Conservation (phyloP, 2,888 invertebrate species). For the Amitus sp. region DNA sequence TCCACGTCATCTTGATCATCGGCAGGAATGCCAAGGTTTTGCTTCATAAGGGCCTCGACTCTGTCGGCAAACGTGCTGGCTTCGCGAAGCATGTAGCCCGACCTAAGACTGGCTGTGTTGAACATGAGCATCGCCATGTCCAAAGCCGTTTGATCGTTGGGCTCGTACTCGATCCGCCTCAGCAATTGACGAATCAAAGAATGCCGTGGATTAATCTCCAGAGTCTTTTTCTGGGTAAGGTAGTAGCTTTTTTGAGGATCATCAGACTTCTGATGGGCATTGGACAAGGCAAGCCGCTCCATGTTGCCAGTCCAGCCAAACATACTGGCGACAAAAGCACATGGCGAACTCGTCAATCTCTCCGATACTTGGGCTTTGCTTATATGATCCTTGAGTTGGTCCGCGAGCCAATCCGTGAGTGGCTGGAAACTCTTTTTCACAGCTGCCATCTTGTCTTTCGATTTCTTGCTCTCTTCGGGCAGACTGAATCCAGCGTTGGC, state of each 20-base stretch:
- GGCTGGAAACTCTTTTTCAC: conserved; percentile 86
- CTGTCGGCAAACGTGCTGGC: conserved; percentile 88
- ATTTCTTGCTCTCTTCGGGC: conserved; percentile 73
- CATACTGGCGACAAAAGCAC: conserved; percentile 94
- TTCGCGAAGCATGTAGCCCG: conserved; percentile 92
- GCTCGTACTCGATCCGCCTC: conserved; percentile 81
- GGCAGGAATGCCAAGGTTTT: conserved; percentile 79
- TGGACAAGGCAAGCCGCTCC: conserved; percentile 92
- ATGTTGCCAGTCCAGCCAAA: conserved; percentile 99
- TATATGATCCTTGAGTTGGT: conserved; percentile 81
- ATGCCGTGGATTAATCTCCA: conserved; percentile 98
- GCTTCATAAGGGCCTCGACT: conserved; percentile 90
- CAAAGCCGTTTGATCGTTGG: conserved; percentile 80
- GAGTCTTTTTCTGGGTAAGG: conserved; percentile 92
- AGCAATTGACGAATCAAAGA: conserved; percentile 93
- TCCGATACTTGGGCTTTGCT: conserved; percentile 87
- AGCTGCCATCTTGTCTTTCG: conserved; percentile 80
- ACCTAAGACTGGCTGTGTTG: conserved; percentile 90
- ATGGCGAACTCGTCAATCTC: conserved; percentile 90
- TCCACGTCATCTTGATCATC: conserved; percentile 72
- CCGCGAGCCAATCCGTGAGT: conserved; percentile 88
- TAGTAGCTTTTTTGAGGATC: conserved; percentile 92
- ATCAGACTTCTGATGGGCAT: conserved; percentile 96
- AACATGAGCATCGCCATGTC: conserved; percentile 91
- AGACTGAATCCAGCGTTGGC: conserved; percentile 97